Evolutionary conservation across 2,113 vertebrate genomes (phyloP).

Genomic region (Octodon degus): DNA sequence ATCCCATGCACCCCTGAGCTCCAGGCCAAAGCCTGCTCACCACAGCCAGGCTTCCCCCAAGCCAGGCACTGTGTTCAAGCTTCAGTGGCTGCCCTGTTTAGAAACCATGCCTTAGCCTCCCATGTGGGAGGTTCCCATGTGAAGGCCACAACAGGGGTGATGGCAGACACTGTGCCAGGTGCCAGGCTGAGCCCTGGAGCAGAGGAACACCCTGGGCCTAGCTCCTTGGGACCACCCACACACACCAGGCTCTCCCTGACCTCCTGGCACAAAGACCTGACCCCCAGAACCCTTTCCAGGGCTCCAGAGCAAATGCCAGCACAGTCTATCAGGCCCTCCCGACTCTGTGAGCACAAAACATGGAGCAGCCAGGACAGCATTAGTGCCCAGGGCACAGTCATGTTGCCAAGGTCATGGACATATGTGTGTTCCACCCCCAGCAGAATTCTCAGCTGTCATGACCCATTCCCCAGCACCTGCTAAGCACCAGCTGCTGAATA

Average conservation of each 20-base stretch:
- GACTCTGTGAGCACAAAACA: not conserved
- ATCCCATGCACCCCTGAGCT: too few species aligned
- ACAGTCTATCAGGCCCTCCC: too few species aligned
- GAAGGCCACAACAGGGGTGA: not conserved
- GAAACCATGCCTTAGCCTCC: not conserved
- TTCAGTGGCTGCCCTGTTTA: not conserved
- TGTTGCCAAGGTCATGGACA: not conserved
- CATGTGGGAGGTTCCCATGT: not conserved
- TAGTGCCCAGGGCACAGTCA: not conserved
- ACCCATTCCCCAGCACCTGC: not conserved
- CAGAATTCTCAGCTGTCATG: not conserved
- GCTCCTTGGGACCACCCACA: not conserved
- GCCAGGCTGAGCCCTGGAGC: not conserved
- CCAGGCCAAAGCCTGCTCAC: too few species aligned
- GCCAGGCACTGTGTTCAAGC: not conserved
- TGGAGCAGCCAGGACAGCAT: too few species aligned
- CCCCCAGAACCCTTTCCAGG: not conserved
- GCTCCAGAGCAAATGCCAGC: too few species aligned
- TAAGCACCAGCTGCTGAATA: not conserved
- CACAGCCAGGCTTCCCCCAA: not conserved
- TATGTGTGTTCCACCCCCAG: not conserved
- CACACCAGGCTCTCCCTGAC: not conserved
- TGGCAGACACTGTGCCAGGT: not conserved
- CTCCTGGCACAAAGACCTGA: not conserved
- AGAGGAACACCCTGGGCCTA: not conserved